Conservation (phyloP, 2,113 vertebrate species). For the Mastomys natalensis region DNA sequence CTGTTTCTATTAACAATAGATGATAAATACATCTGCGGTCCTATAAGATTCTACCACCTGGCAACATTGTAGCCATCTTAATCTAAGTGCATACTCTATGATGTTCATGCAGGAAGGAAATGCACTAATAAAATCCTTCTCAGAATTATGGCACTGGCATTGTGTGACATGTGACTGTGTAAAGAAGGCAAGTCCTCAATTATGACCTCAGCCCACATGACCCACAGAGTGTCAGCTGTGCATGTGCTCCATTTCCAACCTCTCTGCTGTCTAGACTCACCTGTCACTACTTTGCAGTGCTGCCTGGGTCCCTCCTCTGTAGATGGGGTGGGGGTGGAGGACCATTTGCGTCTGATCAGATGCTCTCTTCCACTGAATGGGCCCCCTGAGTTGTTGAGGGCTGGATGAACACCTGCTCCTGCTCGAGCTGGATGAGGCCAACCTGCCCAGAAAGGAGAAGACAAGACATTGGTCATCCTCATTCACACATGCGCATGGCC, state of each 20-base stretch:
- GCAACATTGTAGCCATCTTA: background rate
- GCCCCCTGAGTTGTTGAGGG: conserved; percentile 87
- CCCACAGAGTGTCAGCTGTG: fast-evolving
- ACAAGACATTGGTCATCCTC: background rate
- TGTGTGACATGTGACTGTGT: background rate
- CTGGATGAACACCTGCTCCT: conserved; percentile 92
- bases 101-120: background rate
- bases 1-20: background rate
- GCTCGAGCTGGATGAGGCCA: conserved; percentile 92
- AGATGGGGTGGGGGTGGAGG: conserved; percentile 57
- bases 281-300: conserved; percentile 90
- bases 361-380: conserved; percentile 91
- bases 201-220: background rate
- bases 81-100: no score
- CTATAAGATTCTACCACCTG: background rate
- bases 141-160: background rate
- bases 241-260: fast-evolving
- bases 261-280: conserved; percentile 85
- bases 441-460: conserved; percentile 86
- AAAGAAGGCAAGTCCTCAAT: background rate
- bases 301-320: background rate
- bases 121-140: background rate
- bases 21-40: background rate
- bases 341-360: conserved; percentile 87
- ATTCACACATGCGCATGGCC: fast-evolving